phyloP scores from a whole-genome alignment of 2,888 invertebrate genomes.

The Cryptophagus acutangulus region DNA sequence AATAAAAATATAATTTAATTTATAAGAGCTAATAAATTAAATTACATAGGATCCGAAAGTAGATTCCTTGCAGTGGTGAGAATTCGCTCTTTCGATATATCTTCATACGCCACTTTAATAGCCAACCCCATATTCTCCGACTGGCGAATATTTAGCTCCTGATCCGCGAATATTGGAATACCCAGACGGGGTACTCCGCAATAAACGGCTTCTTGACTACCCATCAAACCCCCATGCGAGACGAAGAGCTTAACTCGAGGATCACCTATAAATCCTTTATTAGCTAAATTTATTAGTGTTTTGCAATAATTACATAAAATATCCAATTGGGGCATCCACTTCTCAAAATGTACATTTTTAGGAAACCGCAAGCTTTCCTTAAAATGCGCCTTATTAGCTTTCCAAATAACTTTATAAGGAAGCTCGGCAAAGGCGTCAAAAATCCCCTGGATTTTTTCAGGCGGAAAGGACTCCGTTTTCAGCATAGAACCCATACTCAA shows the following conservation, averaged over 20 bases:
- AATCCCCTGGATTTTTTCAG: constrained; percentile 48
- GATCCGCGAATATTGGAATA: constrained; percentile 43
- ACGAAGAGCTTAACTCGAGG: constrained; percentile 49
- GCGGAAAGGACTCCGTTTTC: constrained; percentile 52
- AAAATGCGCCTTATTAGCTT: constrained; percentile 51
- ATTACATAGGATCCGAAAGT: constrained; percentile 50
- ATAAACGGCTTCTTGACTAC: constrained; percentile 48
- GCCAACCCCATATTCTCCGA: constrained; percentile 53
- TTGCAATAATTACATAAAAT: constrained; percentile 48
- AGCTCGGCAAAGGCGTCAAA: constrained; percentile 52
- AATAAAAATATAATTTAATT: constrained; percentile 16
- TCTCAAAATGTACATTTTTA: constrained; percentile 51
- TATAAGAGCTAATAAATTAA: constrained; percentile 9
- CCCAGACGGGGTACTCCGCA: constrained; percentile 46
- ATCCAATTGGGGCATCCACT: constrained; percentile 56
- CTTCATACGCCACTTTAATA: constrained; percentile 37
- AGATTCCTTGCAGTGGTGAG: constrained; percentile 31
- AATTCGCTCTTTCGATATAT: constrained; percentile 33
- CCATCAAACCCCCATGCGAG: constrained; percentile 52
- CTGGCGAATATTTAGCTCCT: constrained; percentile 52
- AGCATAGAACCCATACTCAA: constrained; percentile 60
- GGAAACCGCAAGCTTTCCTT: constrained; percentile 46
- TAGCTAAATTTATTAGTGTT: not conserved
- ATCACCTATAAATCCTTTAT: constrained; percentile 40
- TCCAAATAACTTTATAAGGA: constrained; percentile 54